phyloP scores from a whole-genome alignment of 2,888 invertebrate genomes.

The Crematogaster levior region DNA sequence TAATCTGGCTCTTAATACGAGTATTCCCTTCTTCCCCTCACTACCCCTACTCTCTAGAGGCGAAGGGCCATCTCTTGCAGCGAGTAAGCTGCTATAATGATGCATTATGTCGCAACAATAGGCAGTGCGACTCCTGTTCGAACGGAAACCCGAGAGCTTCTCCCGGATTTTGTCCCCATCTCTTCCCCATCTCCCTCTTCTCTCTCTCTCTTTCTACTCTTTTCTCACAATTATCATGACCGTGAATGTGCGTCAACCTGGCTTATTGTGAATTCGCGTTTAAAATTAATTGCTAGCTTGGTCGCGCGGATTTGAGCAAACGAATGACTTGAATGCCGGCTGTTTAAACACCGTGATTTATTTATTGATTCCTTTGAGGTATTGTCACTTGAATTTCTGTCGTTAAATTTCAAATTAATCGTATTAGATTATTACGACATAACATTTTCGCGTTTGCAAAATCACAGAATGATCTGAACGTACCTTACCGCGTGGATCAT shows the following conservation, averaged over 20 bases:
- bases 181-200: not conserved
- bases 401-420: not conserved
- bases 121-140: conserved; percentile 40
- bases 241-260: conserved; percentile 36
- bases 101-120: conserved; percentile 63
- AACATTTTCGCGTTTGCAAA: conserved; percentile 1
- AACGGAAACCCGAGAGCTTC: conserved; percentile 45
- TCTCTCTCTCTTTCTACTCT: not conserved
- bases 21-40: not conserved
- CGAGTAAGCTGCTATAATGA: conserved; percentile 61
- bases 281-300: conserved; percentile 64
- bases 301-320: conserved; percentile 29
- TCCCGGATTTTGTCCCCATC: conserved; percentile 30
- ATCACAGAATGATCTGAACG: not conserved
- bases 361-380: conserved; percentile 26
- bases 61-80: conserved; percentile 48
- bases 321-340: conserved; percentile 22
- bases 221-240: conserved; percentile 33
- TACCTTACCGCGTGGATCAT: not conserved
- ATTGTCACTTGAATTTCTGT: not conserved
- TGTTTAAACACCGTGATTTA: conserved; percentile 37
- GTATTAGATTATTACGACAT: not conserved
- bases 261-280: conserved; percentile 62
- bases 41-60: not conserved
- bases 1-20: conserved; percentile 62